Evolutionary conservation across 2,888 invertebrate genomes (phyloP).

Genomic region (Mesochorus sp.): DNA sequence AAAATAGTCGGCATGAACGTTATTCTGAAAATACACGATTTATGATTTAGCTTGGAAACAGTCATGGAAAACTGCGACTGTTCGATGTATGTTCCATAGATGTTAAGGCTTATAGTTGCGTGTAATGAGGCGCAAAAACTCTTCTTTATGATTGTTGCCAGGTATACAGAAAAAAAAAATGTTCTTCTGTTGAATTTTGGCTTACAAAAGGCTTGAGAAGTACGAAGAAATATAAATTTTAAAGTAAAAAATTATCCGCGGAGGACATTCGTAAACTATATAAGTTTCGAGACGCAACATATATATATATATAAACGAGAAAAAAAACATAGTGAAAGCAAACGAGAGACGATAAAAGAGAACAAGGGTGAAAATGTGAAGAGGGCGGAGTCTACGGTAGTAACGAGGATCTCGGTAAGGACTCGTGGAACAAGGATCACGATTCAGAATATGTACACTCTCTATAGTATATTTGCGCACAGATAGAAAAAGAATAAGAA

Average conservation of each 20-base stretch:
- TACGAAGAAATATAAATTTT: conserved; percentile 36
- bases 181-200: not conserved
- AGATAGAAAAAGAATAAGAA: not conserved
- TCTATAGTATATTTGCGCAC: not conserved
- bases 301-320: not conserved
- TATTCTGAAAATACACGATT: no score
- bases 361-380: conserved; percentile 8
- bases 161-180: not conserved
- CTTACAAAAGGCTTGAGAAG: not conserved
- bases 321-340: conserved; percentile 2
- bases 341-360: conserved; percentile 11
- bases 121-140: no score
- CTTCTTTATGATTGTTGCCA: not conserved
- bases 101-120: no score
- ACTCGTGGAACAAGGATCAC: conserved; percentile 38
- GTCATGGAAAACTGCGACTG: no score
- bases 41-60: no score
- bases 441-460: not conserved
- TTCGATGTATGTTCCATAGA: no score
- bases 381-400: conserved; percentile 22
- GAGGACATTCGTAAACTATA: no score
- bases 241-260: not conserved
- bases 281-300: not conserved
- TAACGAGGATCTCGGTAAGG: conserved; percentile 40
- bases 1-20: no score